Evolutionary conservation across 1,140 invertebrate species (phyloP), one percentile per base, ranked within the genome.

Genomic region (Lutraria rhynchaena): DNA sequence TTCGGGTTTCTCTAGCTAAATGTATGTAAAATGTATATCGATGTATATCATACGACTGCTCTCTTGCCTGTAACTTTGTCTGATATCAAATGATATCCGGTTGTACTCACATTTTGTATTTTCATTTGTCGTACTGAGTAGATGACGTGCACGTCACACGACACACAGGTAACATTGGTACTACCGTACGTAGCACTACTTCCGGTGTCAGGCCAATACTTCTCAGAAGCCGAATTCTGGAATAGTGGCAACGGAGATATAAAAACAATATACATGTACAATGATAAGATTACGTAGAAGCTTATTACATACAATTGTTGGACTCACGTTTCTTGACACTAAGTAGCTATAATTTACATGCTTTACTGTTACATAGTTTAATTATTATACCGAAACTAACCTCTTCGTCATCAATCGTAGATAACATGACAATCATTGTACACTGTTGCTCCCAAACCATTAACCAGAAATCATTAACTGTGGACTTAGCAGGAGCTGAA

Each of bases 371-470:
- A n/a, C n/a, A n/a, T n/a, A n/a, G n/a, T n/a, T n/a, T n/a, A n/a
- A n/a, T n/a, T n/a, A n/a, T n/a, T n/a, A 46, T 24, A 19, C 51
- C 27, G 17, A 35, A 19, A 61, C 63, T 27, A 49, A 67, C 63
- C n/a, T 41, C 63, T 3, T 67, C 63, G 17, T 67, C 63, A 17
- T 27, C n/a, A 4, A 67, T 67, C 41, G 22, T 41, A 17, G 44
- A 29, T 13, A 67, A 19, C 63, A 67, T 67, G 63, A 67, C 22
- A 3, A 67, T 29, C 27, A 67, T 46, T 3, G 19, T 11, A 22
- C 41, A 46, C 5, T 46, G 24, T 19, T 67, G 63, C 33, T 67
- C 63, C 63, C 63, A 67, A 31, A 41, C 63, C 63, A 67, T 67
- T 3, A 67, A 5, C 63, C 63, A 67, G 24, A 67, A 67, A 46